A percentile compares a stretch with the other conserved stretches of the same genome.
phyloP scores from a whole-genome alignment of 2,888 invertebrate species.

The Limnephilus marmoratus region DNA sequence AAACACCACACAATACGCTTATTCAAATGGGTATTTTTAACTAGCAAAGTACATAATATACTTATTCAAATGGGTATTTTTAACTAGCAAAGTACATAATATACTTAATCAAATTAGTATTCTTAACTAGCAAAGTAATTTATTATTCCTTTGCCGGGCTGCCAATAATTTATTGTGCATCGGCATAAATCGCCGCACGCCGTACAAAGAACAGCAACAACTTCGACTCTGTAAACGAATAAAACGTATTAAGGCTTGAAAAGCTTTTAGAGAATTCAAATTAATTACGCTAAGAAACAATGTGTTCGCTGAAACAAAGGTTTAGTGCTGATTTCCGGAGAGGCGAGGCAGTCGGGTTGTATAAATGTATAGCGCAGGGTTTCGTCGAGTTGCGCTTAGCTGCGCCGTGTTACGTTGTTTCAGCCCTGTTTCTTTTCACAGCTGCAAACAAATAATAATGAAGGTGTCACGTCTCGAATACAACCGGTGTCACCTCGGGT shows the following conservation, averaged over 20 bases:
- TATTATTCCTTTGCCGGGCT: constrained; percentile 6
- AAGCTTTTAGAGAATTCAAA: constrained; percentile 38
- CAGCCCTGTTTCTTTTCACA: constrained; percentile 25
- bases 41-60: no score
- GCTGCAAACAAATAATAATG: background rate
- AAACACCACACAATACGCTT: background rate
- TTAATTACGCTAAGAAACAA: constrained; percentile 35
- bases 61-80: no score
- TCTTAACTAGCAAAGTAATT: background rate
- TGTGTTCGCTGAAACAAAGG: constrained; percentile 41
- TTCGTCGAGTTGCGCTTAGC: background rate
- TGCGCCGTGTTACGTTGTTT: background rate
- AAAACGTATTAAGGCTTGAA: constrained; percentile 3
- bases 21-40: background rate
- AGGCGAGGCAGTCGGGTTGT: constrained; percentile 12
- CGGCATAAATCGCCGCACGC: constrained; percentile 14
- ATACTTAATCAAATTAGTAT: background rate
- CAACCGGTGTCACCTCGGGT: background rate
- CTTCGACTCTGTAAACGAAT: background rate
- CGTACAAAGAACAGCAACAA: constrained; percentile 7
- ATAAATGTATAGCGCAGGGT: background rate
- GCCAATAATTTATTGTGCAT: constrained; percentile 26
- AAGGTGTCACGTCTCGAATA: constrained; percentile 10
- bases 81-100: background rate
- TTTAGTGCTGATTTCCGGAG: constrained; percentile 41